Evolutionary conservation across 2,113 vertebrate species (phyloP).

Genomic region (Aegypius monachus): DNA sequence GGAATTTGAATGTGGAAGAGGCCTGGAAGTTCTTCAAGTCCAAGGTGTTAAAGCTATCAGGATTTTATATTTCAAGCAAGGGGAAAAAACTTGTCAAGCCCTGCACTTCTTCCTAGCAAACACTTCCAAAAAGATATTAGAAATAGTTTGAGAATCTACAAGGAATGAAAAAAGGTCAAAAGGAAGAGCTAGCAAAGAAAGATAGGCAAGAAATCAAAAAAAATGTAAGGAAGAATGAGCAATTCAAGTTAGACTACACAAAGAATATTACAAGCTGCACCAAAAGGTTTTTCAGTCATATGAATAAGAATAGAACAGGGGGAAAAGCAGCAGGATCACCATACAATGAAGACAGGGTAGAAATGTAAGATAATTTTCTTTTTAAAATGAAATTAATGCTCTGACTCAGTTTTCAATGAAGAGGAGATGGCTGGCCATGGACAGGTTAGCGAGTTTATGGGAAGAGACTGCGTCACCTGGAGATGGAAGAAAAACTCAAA

Average conservation of each 20-base stretch:
- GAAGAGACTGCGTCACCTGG: not conserved
- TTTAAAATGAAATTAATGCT: not conserved
- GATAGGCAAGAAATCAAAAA: not conserved
- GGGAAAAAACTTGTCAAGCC: not conserved
- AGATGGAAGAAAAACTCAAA: not conserved
- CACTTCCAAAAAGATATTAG: not conserved
- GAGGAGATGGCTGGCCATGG: not conserved
- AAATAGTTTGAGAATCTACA: not conserved
- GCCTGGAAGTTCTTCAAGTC: constrained; percentile 9
- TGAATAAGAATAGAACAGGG: not conserved
- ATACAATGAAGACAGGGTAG: not conserved
- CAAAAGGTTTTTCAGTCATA: not conserved
- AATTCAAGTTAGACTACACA: not conserved
- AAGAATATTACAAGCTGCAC: not conserved
- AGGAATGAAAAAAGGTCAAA: not conserved
- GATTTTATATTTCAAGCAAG: constrained; percentile 4
- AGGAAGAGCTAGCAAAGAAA: not conserved
- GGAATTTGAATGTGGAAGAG: not conserved
- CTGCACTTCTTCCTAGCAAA: not conserved
- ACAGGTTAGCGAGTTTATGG: not conserved
- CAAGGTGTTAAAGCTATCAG: not conserved
- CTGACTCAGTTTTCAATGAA: not conserved
- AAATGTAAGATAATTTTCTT: not conserved
- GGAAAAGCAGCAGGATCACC: not conserved
- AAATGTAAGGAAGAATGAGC: not conserved